phyloP scores from a whole-genome alignment of 1,140 invertebrate species.

The Apis dorsata region DNA sequence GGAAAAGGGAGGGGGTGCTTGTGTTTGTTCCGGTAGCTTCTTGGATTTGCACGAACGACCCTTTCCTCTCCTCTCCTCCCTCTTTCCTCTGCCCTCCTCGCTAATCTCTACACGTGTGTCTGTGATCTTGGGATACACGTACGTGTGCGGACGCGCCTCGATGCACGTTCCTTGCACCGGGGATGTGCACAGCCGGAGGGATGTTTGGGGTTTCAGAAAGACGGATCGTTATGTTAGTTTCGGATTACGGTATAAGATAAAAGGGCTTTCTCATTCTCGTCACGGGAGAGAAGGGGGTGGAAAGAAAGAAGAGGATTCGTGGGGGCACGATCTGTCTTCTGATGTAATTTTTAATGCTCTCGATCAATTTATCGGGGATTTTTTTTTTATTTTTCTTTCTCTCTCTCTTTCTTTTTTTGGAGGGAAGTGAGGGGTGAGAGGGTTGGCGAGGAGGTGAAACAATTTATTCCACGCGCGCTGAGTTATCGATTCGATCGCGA shows the following conservation, averaged over 20 bases:
- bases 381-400: too few relatives aligned
- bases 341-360: constrained; percentile 10
- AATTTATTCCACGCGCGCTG: background rate
- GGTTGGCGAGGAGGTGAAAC: background rate
- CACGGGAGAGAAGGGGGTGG: background rate
- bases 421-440: too few relatives aligned
- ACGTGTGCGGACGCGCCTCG: too few relatives aligned
- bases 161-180: constrained; percentile 13
- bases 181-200: constrained; percentile 26
- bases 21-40: constrained; percentile 62
- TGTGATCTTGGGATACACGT: background rate
- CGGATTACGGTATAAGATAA: constrained; percentile 46
- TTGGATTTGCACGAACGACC: constrained; percentile 58
- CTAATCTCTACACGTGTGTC: constrained; percentile 15
- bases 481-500: constrained; percentile 6
- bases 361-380: constrained; percentile 36
- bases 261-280: constrained; percentile 1
- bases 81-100: constrained; percentile 19
- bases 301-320: background rate
- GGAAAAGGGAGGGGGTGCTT: background rate
- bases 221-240: constrained; percentile 63
- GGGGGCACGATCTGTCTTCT: constrained; percentile 3
- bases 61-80: constrained; percentile 18
- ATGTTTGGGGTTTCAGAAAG: constrained; percentile 39
- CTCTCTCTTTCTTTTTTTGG: too few relatives aligned